phyloP scores from a whole-genome alignment of 2,797 vertebrate species.

The Neoniphon sammara region DNA sequence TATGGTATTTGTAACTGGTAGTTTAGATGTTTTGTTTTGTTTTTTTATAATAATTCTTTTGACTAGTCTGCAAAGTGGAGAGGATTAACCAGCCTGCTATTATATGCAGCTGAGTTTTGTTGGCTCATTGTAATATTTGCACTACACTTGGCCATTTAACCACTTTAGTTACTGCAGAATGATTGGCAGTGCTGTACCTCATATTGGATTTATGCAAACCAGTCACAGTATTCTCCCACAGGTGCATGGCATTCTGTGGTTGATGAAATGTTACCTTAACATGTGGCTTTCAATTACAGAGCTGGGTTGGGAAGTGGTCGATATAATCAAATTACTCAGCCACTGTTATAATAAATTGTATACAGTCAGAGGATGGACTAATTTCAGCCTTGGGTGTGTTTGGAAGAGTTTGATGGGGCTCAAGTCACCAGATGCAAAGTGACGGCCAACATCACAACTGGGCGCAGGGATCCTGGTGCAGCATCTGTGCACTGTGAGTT shows the following conservation, averaged over 20 bases:
- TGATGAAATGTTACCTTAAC: constrained; percentile 38
- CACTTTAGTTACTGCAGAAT: background rate
- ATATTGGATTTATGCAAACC: background rate
- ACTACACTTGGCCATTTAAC: background rate
- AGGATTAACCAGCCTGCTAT: no score
- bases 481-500: constrained; percentile 15
- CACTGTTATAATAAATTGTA: background rate
- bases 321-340: constrained; percentile 31
- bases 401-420: constrained; percentile 3
- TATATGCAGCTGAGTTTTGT: background rate
- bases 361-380: constrained; percentile 30
- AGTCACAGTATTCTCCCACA: background rate
- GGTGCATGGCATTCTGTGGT: constrained; percentile 2
- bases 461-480: constrained; percentile 33
- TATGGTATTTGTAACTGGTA: no score
- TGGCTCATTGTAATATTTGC: background rate
- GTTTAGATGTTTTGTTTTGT: no score
- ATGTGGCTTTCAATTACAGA: constrained; percentile 26
- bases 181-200: background rate
- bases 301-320: constrained; percentile 27
- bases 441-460: constrained; percentile 24
- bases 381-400: constrained; percentile 15
- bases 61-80: no score
- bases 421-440: constrained; percentile 29
- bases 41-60: no score